phyloP scores from a whole-genome alignment of 2,113 vertebrate species.

The Anthoscopus minutus region DNA sequence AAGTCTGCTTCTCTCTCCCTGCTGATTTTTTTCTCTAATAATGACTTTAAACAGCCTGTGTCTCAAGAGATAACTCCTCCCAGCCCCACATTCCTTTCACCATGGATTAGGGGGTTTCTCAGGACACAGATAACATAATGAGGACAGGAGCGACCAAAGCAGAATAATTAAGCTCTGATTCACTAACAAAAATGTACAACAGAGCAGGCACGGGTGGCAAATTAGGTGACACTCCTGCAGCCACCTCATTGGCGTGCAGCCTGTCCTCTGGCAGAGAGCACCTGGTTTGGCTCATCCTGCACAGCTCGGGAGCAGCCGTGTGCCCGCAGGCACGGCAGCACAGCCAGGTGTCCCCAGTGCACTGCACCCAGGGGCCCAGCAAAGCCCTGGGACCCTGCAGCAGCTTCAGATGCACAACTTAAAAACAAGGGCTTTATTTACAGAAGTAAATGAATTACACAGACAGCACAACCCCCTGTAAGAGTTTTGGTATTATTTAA shows the following conservation, averaged over 20 bases:
- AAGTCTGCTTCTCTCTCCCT: background rate
- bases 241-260: background rate
- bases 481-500: background rate
- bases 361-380: background rate
- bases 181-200: background rate
- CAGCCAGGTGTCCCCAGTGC: background rate
- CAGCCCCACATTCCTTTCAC: background rate
- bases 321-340: accelerated
- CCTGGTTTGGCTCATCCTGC: background rate
- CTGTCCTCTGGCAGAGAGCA: background rate
- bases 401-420: background rate
- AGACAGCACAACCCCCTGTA: background rate
- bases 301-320: background rate
- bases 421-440: background rate
- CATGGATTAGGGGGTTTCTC: background rate
- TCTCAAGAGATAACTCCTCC: background rate
- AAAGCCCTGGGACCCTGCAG: background rate
- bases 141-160: background rate
- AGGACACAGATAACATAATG: background rate
- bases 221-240: background rate
- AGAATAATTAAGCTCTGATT: background rate
- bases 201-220: background rate
- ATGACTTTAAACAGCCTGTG: background rate
- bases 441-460: background rate
- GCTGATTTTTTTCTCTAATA: background rate